phyloP scores from a whole-genome alignment of 92 coral and sea anemone genomes.

The Parazoanthus atlanticus region DNA sequence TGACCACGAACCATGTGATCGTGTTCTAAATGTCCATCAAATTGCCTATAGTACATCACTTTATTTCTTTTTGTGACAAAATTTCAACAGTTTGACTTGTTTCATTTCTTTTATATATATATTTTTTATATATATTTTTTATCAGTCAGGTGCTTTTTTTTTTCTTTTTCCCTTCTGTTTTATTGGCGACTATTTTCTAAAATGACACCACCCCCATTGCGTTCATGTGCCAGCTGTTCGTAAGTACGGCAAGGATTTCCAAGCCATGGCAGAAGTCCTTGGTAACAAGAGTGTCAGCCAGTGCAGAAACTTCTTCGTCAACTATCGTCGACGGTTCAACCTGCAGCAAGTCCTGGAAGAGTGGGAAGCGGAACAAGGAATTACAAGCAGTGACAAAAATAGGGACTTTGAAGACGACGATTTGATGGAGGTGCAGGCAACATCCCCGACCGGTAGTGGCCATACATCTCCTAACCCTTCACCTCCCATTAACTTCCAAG shows the following conservation, averaged over 20 bases:
- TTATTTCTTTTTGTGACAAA: conserved; percentile 15
- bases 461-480: conserved; percentile 76
- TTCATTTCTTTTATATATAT: no score
- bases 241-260: conserved; percentile 97
- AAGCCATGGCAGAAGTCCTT: conserved; percentile 98
- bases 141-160: neutral
- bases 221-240: conserved; percentile 82
- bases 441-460: conserved; percentile 85
- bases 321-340: conserved; percentile 92
- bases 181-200: conserved; percentile 3
- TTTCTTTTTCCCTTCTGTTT: neutral
- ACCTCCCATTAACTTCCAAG: conserved; percentile 72
- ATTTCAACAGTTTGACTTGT: neutral
- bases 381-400: conserved; percentile 88
- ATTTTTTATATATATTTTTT: neutral
- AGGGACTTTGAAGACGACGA: conserved; percentile 72
- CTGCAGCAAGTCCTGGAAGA: conserved; percentile 93
- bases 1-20: conserved; percentile 42
- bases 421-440: conserved; percentile 61
- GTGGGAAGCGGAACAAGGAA: conserved; percentile 98
- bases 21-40: conserved; percentile 30
- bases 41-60: neutral
- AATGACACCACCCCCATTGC: conserved; percentile 31
- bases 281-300: conserved; percentile 98
- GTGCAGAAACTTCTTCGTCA: conserved; percentile 98